phyloP scores from a whole-genome alignment of 2,797 vertebrate species.

The Chelidonichthys spinosus region DNA sequence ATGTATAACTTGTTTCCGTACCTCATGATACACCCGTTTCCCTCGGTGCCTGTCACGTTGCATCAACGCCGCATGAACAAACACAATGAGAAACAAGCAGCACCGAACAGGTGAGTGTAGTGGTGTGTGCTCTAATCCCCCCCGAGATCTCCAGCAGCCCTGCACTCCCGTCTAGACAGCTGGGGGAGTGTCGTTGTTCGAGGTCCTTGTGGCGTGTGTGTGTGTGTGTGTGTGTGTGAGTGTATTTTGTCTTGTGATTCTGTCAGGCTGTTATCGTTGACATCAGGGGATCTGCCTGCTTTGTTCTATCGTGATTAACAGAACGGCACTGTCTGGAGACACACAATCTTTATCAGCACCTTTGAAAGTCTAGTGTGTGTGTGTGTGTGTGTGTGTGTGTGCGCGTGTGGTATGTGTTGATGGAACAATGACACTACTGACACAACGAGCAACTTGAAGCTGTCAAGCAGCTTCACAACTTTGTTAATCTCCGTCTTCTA shows the following conservation, averaged over 20 bases:
- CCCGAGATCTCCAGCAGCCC: slow-evolving; percentile 59
- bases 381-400: slow-evolving; percentile 11
- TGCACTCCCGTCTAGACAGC: slow-evolving; percentile 74
- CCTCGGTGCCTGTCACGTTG: slow-evolving; percentile 51
- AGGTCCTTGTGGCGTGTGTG: slow-evolving; percentile 14
- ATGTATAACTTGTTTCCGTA: slow-evolving; percentile 47
- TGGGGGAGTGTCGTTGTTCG: slow-evolving; percentile 70
- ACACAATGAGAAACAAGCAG: slow-evolving; percentile 49
- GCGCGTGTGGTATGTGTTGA: slow-evolving; percentile 21
- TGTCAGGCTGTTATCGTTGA: slow-evolving; percentile 66
- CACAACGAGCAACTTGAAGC: slow-evolving; percentile 30
- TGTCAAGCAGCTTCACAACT: slow-evolving; percentile 44
- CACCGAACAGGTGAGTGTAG: slow-evolving; percentile 73
- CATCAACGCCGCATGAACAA: slow-evolving; percentile 57
- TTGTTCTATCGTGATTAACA: slow-evolving; percentile 71
- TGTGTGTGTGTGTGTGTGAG: slow-evolving; percentile 21
- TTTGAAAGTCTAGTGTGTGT: slow-evolving; percentile 39
- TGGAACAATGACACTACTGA: slow-evolving; percentile 63
- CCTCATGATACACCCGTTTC: slow-evolving; percentile 31
- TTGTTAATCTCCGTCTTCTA: slow-evolving; percentile 32
- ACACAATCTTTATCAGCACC: slow-evolving; percentile 60
- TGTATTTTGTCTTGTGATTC: slow-evolving; percentile 43
- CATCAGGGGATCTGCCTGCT: slow-evolving; percentile 66
- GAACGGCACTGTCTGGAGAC: slow-evolving; percentile 57
- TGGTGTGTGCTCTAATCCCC: slow-evolving; percentile 63